Evolutionary conservation across 37 sponge, comb jelly and placozoan genomes (phyloP), one percentile per base, ranked within the genome.

Genomic region (Aphrocallistes beatrix): DNA sequence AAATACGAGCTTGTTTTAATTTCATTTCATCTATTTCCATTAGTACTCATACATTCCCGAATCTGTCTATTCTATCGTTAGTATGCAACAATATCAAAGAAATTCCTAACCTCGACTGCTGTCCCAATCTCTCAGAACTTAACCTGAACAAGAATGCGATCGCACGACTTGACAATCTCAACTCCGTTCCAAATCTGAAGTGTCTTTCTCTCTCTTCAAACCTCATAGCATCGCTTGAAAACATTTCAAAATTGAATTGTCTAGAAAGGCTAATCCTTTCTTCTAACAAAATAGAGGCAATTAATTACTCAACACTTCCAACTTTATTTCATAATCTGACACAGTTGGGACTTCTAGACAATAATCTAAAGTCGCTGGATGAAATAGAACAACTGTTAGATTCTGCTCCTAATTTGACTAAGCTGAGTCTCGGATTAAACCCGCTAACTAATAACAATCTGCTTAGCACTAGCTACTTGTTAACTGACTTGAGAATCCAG

Each of bases 311-410:
- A 25, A 19, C 75, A 25, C 75, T 60, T 30, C 75, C 75, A 32
- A 30, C 10, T 21, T 32, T 6, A 3, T 13, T 60, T 13, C 75
- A 19, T 60, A 60, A 3, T 60, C 75, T 60, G 28, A 25, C 34
- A 60, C 75, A 60, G 28, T 13, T 60, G n/a, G 75, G 75, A 8
- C 75, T 60, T 19, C n/a, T 60, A 60, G 75, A 60, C 75, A 60
- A 60, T 30, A 60, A 60, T 3, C 21, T 60, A 60, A 6, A 3
- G 28, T 60, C 75, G 32, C 75, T 60, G 1, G 28, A 32, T 25
- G 32, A 60, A 19, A 1, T 60, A 25, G 34, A 60, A 30, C 10
- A 28, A 60, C n/a, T 60, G 17, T 30, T 60, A 60, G 75, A 3
- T 6, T 25, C n/a, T 19, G 3, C n/a, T 3, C 75, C 75, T 60